Percentiles rank a stretch among this genome's conserved stretches.
These are phyloP conservation scores for Aulostomus chinensis DNA, from an alignment of 2,797 vertebrate species.

Conservation along the genomic window DNA sequence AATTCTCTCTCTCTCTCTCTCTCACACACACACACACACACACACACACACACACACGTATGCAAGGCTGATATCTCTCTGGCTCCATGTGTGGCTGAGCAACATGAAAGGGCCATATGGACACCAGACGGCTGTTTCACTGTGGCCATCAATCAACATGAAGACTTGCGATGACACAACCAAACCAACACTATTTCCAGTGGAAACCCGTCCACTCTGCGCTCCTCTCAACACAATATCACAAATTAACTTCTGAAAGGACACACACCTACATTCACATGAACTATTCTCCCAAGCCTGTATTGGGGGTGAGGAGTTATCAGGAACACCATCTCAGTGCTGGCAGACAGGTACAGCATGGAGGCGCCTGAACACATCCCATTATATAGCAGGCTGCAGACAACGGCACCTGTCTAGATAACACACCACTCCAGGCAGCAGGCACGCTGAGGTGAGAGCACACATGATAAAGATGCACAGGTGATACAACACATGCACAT, in stretches of 20 bases:
- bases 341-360: constrained; percentile 35
- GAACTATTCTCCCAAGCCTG: constrained; percentile 17
- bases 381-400: constrained; percentile 49
- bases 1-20: no score
- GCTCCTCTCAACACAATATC: neutral
- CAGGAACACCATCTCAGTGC: constrained; percentile 51
- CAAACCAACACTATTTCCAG: no score
- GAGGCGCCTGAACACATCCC: constrained; percentile 50
- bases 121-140: constrained; percentile 20
- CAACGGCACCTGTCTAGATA: constrained; percentile 71
- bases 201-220: no score
- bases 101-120: constrained; percentile 35
- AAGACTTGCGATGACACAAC: constrained; percentile 5
- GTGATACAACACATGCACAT: constrained; percentile 10
- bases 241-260: constrained; percentile 31
- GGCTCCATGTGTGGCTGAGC: neutral
- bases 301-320: constrained; percentile 47
- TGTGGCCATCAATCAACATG: constrained; percentile 24
- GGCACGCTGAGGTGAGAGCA: neutral
- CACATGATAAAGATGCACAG: constrained; percentile 10
- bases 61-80: no score
- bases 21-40: no score
- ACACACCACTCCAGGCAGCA: constrained; percentile 29
- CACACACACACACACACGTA: no score
- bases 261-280: neutral